These are phyloP conservation scores for Zaprionus lineosus DNA, from an alignment of 2,888 invertebrate species.

Conservation along the genomic window DNA sequence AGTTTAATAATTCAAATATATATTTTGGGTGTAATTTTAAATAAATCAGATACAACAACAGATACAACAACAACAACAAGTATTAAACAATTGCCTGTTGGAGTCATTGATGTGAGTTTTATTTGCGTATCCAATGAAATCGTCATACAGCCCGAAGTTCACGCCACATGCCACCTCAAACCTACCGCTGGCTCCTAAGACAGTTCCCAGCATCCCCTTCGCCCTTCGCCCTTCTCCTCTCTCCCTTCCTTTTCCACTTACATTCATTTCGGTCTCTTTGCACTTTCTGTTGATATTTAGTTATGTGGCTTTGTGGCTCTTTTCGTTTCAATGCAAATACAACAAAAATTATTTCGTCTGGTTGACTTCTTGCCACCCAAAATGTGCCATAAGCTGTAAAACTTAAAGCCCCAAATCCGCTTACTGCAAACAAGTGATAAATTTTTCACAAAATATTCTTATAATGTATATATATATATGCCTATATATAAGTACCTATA, in stretches of 20 bases:
- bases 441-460: constrained; percentile 22
- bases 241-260: too few species aligned
- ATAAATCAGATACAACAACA: constrained; percentile 11
- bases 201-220: too few species aligned
- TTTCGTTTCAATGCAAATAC: constrained; percentile 34
- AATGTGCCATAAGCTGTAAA: constrained; percentile 21
- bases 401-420: constrained; percentile 49
- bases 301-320: constrained; percentile 34
- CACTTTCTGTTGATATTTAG: too few species aligned
- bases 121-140: constrained; percentile 18
- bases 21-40: constrained; percentile 19
- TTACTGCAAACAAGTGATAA: constrained; percentile 40
- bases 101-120: constrained; percentile 25
- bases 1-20: constrained; percentile 60
- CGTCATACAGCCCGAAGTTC: constrained; percentile 17
- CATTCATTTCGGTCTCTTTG: too few species aligned
- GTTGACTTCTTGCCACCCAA: constrained; percentile 11
- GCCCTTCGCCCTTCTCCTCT: too few species aligned
- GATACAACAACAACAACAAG: not conserved
- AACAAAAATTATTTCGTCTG: constrained; percentile 31
- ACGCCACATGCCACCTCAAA: too few species aligned
- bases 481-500: not conserved
- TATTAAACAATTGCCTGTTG: not conserved
- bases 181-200: too few species aligned
- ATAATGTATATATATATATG: constrained; percentile 1